Conservation (phyloP, 2,888 invertebrate species). For the Noctuana brunneofusca region DNA sequence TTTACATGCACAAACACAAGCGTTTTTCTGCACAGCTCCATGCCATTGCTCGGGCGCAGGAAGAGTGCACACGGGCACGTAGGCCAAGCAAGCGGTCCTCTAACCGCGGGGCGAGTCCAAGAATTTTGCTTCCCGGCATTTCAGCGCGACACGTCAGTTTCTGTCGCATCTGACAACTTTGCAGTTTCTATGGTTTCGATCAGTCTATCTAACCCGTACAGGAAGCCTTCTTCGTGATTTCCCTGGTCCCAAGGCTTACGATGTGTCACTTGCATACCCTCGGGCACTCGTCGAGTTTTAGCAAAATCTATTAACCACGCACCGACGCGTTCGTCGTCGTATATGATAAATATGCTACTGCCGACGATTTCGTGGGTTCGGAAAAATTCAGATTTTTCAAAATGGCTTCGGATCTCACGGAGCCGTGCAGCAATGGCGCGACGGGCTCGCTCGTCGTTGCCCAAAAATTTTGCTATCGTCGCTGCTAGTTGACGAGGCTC, state of each 20-base stretch:
- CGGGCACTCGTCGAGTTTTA: constrained; percentile 91
- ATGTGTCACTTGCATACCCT: constrained; percentile 88
- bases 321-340: constrained; percentile 93
- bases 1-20: constrained; percentile 68
- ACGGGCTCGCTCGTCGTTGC: constrained; percentile 84
- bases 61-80: constrained; percentile 50
- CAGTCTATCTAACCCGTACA: constrained; percentile 95
- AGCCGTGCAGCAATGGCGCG: constrained; percentile 88
- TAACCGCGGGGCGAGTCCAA: constrained; percentile 72
- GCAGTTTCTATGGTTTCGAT: constrained; percentile 85
- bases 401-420: constrained; percentile 88
- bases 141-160: constrained; percentile 78
- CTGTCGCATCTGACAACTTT: constrained; percentile 54
- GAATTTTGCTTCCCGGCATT: constrained; percentile 56
- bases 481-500: constrained; percentile 88
- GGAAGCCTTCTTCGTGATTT: constrained; percentile 98
- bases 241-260: constrained; percentile 93
- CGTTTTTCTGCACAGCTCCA: constrained; percentile 66
- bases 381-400: constrained; percentile 94
- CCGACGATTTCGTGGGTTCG: constrained; percentile 95
- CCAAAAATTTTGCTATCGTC: constrained; percentile 90
- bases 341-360: constrained; percentile 96
- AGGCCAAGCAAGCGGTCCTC: constrained; percentile 59
- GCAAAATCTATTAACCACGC: constrained; percentile 99
- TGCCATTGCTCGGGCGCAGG: constrained; percentile 56